Evolutionary conservation across 2,888 invertebrate genomes (phyloP), one percentile per base, ranked within the genome.

Genomic region (Lycophotia porphyrea): DNA sequence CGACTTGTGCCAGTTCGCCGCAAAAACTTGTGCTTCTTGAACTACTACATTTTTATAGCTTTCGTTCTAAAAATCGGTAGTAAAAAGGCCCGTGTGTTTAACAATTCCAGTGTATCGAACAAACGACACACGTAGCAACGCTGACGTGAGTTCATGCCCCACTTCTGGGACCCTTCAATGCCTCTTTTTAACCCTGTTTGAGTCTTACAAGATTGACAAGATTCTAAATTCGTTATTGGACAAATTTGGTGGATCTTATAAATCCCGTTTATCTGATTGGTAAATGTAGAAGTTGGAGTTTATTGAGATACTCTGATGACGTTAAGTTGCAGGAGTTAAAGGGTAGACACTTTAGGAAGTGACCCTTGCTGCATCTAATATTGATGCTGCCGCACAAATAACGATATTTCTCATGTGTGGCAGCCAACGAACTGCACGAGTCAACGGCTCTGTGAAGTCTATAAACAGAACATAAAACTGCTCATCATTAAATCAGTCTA

Each of bases 111-210:
- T 86, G 86, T 86, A 89, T 91, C 88, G 83, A 84, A 87, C 80
- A 90, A 88, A 83, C 92, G 76, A 79, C 88, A 91, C 93, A 93
- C 93, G 93, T 93, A 87, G 74, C 81, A 69, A 80, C 88, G 84
- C 91, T 91, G 90, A 90, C 86, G 88, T 87, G 88, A 82, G 86
- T 83, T 85, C 85, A 84, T 80, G 85, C 82, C 78, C 84, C 81
- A 87, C 85, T 87, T 91, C 86, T 91, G 90, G 84, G 91, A 88
- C 91, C 90, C 87, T 89, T 78, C 84, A 85, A 78, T 88, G 83
- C 61, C 74, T 86, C 85, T 84, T 87, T 90, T 90, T 84, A 82
- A 77, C 69, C 87, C 86, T 88, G 88, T 88, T 90, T 85, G 79
- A 83, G 80, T 85, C 84, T 87, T 79, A 88, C 77, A 80, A 88